Evolutionary conservation across 1,140 invertebrate genomes (phyloP).

Genomic region (Acromyrmex heyeri): DNA sequence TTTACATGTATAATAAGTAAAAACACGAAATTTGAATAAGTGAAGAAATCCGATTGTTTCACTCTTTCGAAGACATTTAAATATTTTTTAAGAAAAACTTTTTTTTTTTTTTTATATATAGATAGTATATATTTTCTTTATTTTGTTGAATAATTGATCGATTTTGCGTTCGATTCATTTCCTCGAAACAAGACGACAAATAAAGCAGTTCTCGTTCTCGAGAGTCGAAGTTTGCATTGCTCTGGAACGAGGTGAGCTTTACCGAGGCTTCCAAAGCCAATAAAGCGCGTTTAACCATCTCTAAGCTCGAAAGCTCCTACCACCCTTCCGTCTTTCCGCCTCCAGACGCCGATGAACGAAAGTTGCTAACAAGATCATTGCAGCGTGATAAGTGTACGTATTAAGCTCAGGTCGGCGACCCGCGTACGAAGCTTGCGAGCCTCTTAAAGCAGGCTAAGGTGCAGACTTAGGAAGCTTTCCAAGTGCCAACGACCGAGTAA

Average conservation of each 20-base stretch:
- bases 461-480: slow-evolving; percentile 76
- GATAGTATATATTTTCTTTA: neutral
- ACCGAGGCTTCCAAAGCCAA: slow-evolving; percentile 83
- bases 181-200: slow-evolving; percentile 9
- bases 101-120: neutral
- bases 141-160: neutral
- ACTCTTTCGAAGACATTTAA: too few relatives aligned
- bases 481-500: slow-evolving; percentile 68
- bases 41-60: too few relatives aligned
- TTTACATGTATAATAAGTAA: too few relatives aligned
- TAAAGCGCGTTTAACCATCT: slow-evolving; percentile 82
- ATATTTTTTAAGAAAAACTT: neutral
- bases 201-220: slow-evolving; percentile 1
- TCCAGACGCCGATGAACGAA: slow-evolving; percentile 45
- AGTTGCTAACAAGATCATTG: slow-evolving; percentile 84
- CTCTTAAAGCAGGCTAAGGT: slow-evolving; percentile 33
- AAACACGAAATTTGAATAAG: too few relatives aligned
- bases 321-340: neutral
- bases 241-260: slow-evolving; percentile 61
- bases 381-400: slow-evolving; percentile 84
- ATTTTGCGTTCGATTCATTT: slow-evolving; percentile 1
- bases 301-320: slow-evolving; percentile 76
- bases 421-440: slow-evolving; percentile 36
- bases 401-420: slow-evolving; percentile 82
- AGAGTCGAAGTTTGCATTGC: slow-evolving; percentile 58